A percentile compares a stretch with the other conserved stretches of the same genome.
These are phyloP conservation scores for Nanorana parkeri DNA, from an alignment of 2,113 vertebrate genomes.

Conservation along the genomic window DNA sequence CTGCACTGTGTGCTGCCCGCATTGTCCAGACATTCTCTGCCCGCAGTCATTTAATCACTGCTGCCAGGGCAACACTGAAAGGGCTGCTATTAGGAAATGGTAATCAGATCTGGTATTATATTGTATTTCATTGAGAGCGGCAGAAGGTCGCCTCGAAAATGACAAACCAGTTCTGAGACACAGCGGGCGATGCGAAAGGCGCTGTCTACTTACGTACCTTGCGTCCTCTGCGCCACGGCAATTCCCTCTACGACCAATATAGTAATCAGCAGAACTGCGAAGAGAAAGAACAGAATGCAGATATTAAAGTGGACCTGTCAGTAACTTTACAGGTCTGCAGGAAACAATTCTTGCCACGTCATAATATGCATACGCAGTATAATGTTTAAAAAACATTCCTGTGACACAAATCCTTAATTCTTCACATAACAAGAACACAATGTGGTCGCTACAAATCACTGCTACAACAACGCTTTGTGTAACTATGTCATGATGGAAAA, in stretches of 20 bases:
- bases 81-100: conserved; percentile 12
- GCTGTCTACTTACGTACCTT: conserved; percentile 77
- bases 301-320: neutral
- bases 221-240: conserved; percentile 91
- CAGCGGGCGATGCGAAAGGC: neutral
- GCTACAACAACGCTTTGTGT: too few relatives aligned
- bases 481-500: too few relatives aligned
- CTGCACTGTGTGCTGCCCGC: neutral
- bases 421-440: too few relatives aligned
- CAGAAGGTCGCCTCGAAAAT: neutral
- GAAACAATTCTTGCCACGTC: too few relatives aligned
- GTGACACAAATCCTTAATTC: too few relatives aligned
- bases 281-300: conserved; percentile 61
- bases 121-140: neutral
- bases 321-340: too few relatives aligned
- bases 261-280: conserved; percentile 88
- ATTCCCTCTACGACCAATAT: conserved; percentile 92
- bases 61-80: conserved; percentile 7
- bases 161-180: neutral
- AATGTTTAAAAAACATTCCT: too few relatives aligned
- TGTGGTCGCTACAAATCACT: too few relatives aligned
- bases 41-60: neutral
- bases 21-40: neutral
- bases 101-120: conserved; percentile 23
- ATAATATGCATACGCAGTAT: too few relatives aligned